phyloP scores from a whole-genome alignment of 2,888 invertebrate genomes.

The Tridacna gigas region DNA sequence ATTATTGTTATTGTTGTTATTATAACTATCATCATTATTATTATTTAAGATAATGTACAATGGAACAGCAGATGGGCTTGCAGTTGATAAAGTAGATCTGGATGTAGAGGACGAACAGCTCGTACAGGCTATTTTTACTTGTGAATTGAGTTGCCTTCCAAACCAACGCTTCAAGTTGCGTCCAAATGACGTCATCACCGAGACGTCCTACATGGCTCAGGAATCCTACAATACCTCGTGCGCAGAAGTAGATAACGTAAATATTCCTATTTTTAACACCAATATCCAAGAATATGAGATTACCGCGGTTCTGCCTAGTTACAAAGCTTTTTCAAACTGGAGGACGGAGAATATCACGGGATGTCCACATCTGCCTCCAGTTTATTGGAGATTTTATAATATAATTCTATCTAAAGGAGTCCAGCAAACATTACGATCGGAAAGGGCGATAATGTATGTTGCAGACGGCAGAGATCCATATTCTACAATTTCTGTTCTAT shows the following conservation, averaged over 20 bases:
- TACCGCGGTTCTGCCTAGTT: slow-evolving; percentile 68
- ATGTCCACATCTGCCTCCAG: slow-evolving; percentile 67
- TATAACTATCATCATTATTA: too few species aligned
- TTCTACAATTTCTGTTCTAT: slow-evolving; percentile 39
- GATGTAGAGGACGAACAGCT: slow-evolving; percentile 64
- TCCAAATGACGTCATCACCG: slow-evolving; percentile 34
- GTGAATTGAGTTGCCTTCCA: slow-evolving; percentile 64
- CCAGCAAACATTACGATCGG: neutral
- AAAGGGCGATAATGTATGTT: slow-evolving; percentile 52
- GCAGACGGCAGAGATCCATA: slow-evolving; percentile 26
- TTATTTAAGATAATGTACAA: slow-evolving; percentile 51
- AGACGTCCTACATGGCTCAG: slow-evolving; percentile 60
- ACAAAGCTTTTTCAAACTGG: slow-evolving; percentile 67
- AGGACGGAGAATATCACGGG: slow-evolving; percentile 65
- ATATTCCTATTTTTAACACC: slow-evolving; percentile 69
- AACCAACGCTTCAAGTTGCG: slow-evolving; percentile 54
- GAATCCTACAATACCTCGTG: slow-evolving; percentile 71
- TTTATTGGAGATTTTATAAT: slow-evolving; percentile 67
- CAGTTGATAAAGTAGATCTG: slow-evolving; percentile 68
- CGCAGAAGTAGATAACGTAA: slow-evolving; percentile 74
- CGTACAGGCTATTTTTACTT: slow-evolving; percentile 64
- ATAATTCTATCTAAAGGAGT: slow-evolving; percentile 29
- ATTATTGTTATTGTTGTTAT: too few species aligned
- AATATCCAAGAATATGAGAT: slow-evolving; percentile 63
- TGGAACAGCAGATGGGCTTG: slow-evolving; percentile 64